phyloP scores from a whole-genome alignment of 2,888 invertebrate genomes.

The Lacanobia wlatinum region DNA sequence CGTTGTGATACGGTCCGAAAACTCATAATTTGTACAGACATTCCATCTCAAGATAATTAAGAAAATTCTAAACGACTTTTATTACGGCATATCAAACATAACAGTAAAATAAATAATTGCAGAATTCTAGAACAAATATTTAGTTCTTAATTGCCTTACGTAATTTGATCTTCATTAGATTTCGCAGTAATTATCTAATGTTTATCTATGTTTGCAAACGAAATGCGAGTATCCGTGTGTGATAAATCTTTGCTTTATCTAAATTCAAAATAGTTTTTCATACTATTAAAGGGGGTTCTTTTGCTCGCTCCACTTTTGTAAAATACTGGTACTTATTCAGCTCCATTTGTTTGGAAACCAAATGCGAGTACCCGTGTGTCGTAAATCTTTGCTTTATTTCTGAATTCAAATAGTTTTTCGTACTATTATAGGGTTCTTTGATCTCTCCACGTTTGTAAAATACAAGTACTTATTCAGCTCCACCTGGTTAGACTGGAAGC shows the following conservation, averaged over 20 bases:
- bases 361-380: neutral
- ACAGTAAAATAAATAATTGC: conserved; percentile 25
- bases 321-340: no score
- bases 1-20: neutral
- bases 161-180: conserved; percentile 38
- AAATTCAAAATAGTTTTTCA: neutral
- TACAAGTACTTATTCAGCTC: no score
- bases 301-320: no score
- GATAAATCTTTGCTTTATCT: neutral
- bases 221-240: neutral
- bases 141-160: conserved; percentile 35
- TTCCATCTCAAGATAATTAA: neutral
- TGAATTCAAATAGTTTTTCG: neutral
- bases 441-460: no score
- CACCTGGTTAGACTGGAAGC: no score
- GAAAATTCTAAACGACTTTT: conserved; percentile 3
- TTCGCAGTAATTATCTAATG: conserved; percentile 28
- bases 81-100: conserved; percentile 12
- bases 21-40: neutral
- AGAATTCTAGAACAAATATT: conserved; percentile 45
- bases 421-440: neutral
- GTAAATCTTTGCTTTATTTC: neutral
- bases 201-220: conserved; percentile 6
- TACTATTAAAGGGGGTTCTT: neutral
- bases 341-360: neutral